A percentile compares a stretch with the other conserved stretches of the same genome.
Conservation (phyloP, 2,888 invertebrate species). For the Theretra japonica region DNA sequence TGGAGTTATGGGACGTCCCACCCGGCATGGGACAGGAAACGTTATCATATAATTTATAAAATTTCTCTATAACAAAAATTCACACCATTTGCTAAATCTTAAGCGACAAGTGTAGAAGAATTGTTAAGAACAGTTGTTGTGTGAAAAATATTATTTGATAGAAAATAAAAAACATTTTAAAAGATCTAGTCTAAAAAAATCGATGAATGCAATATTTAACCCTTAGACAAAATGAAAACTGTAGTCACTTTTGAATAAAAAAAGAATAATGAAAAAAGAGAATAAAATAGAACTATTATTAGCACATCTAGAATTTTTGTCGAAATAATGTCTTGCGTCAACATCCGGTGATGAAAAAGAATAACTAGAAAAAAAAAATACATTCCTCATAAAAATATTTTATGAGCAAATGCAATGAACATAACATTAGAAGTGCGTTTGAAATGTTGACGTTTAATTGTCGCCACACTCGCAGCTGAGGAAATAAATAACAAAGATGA, state of each 20-base stretch:
- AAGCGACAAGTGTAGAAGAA: background rate
- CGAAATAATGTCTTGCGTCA: background rate
- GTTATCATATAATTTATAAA: conserved; percentile 35
- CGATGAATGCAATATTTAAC: too few species aligned
- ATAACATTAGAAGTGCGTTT: background rate
- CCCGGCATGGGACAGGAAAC: conserved; percentile 42
- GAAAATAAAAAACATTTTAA: too few species aligned
- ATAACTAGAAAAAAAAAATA: background rate
- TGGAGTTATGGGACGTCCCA: conserved; percentile 34
- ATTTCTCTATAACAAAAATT: background rate
- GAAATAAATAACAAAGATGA: background rate
- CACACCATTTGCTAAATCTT: background rate
- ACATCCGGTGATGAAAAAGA: conserved; percentile 5
- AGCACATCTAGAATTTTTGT: background rate
- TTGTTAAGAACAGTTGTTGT: background rate
- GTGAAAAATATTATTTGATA: too few species aligned
- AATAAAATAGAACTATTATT: background rate
- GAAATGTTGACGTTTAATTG: conserved; percentile 12
- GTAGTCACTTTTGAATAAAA: too few species aligned
- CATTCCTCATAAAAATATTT: conserved; percentile 25
- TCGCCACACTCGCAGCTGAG: background rate
- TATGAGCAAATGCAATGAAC: conserved; percentile 8
- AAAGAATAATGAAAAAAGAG: background rate
- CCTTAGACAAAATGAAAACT: too few species aligned
- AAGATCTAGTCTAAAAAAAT: too few species aligned